Base-by-base conservation (phyloP, 2,113 vertebrate species). In the Microtus richardsoni region DNA sequence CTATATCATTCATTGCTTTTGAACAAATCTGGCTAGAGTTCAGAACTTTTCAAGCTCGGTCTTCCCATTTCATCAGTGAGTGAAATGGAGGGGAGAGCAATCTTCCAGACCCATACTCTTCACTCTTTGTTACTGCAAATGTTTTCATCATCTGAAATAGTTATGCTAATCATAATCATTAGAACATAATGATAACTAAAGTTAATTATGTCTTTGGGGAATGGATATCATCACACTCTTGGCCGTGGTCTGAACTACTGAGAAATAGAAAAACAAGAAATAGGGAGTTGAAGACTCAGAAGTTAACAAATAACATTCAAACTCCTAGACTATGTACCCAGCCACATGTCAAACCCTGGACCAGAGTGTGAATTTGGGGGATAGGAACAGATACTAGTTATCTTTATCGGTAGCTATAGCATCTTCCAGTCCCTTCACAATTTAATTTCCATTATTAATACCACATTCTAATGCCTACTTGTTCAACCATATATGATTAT, bases 181-280 rank as follows among this genome's bases (percentile, higher is more conserved):
- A 87, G 49, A 85, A 68, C 19, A 26, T 39, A 60, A 60, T 39
- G n/a, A 60, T 41, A 60, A 82, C 14, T 82, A 58, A 3, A 26
- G 22, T 73, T 10, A 39, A 41, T 64, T 44, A 94, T 54, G 36
- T 39, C 93, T 74, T 85, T 88, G 12, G 91, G 82, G 47, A 30
- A 75, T 2, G 91, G 64, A 58, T 71, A 82, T 77, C 36, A 85
- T 22, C 41, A 39, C 1, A 73, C 70, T 68, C 28, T 80, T 91
- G 58, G 33, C 7, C 93, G 49, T 64, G 7, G 41, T 84, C 60
- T 62, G 9, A 22, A 58, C 60, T 91, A 82, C 13, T 64, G 17
- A 91, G 89, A 92, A 94, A 70, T 26, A 64, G 39, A 22, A 28
- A 66, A 85, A 33, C 49, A 96, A 58, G 22, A 90, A 84, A 73